A percentile compares a stretch with the other conserved stretches of the same genome.
Conservation (phyloP, 2,797 vertebrate genomes). For the Borostomias antarcticus region DNA sequence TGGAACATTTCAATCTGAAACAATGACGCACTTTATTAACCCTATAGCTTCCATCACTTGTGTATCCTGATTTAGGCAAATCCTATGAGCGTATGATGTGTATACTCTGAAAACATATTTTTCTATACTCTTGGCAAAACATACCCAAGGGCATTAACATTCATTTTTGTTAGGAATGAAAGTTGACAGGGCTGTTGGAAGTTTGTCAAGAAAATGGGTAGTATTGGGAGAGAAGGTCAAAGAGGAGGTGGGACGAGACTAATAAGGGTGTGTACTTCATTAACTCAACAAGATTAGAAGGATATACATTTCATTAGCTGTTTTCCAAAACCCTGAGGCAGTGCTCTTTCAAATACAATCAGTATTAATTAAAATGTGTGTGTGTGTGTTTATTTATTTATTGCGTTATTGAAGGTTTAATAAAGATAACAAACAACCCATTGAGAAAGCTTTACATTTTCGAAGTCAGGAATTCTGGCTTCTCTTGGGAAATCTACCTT, state of each 20-base stretch:
- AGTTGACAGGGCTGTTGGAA: background rate
- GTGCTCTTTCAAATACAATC: conserved; percentile 72
- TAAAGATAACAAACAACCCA: conserved; percentile 76
- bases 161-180: background rate
- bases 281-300: conserved; percentile 73
- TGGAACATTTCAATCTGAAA: background rate
- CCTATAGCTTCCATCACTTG: background rate
- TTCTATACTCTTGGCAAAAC: background rate
- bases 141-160: background rate
- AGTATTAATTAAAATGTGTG: conserved; percentile 84
- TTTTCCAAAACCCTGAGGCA: conserved; percentile 63
- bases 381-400: conserved; percentile 17
- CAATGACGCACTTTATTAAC: background rate
- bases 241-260: conserved; percentile 23
- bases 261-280: conserved; percentile 45
- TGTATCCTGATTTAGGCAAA: background rate
- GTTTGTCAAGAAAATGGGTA: background rate
- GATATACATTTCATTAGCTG: conserved; percentile 67
- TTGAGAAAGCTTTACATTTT: conserved; percentile 28
- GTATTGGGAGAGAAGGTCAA: conserved; percentile 42
- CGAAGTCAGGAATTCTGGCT: conserved; percentile 24
- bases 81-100: background rate
- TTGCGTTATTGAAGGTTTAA: conserved; percentile 76
- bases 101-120: background rate
- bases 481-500: conserved; percentile 54